phyloP scores from a whole-genome alignment of 1,140 invertebrate species.

The Rhopalosiphum padi region DNA sequence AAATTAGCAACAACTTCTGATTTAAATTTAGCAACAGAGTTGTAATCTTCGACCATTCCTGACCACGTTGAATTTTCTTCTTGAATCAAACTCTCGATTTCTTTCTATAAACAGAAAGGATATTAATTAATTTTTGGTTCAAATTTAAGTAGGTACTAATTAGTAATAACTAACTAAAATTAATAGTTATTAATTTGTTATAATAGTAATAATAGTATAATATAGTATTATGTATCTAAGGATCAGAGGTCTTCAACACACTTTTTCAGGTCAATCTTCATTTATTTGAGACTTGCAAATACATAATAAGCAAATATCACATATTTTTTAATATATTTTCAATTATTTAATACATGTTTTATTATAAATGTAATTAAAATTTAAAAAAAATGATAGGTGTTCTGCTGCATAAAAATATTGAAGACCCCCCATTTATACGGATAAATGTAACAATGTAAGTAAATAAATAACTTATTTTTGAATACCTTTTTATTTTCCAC shows the following conservation, averaged over 20 bases:
- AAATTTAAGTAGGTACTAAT: not conserved
- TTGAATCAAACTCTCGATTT: slow-evolving; percentile 1
- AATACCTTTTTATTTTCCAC: slow-evolving; percentile 34
- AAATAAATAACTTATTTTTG: not conserved
- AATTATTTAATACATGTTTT: not conserved
- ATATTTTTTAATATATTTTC: not conserved
- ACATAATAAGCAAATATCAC: not conserved
- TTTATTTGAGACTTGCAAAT: not conserved
- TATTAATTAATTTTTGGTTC: not conserved
- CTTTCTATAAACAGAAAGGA: not conserved
- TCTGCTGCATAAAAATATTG: not conserved
- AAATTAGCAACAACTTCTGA: slow-evolving; percentile 28
- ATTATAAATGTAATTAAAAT: too few relatives aligned
- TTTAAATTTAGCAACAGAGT: slow-evolving; percentile 35
- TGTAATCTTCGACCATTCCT: slow-evolving; percentile 46
- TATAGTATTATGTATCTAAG: not conserved
- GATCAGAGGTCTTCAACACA: not conserved
- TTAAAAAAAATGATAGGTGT: not conserved
- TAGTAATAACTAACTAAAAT: not conserved
- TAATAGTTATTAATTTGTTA: not conserved
- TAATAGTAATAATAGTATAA: not conserved
- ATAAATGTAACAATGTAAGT: not conserved
- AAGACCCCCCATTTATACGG: not conserved
- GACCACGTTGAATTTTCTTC: slow-evolving; percentile 22
- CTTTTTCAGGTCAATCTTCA: not conserved